Evolutionary conservation across 1,140 invertebrate species (phyloP).

Genomic region (Aradophagus sp.): DNA sequence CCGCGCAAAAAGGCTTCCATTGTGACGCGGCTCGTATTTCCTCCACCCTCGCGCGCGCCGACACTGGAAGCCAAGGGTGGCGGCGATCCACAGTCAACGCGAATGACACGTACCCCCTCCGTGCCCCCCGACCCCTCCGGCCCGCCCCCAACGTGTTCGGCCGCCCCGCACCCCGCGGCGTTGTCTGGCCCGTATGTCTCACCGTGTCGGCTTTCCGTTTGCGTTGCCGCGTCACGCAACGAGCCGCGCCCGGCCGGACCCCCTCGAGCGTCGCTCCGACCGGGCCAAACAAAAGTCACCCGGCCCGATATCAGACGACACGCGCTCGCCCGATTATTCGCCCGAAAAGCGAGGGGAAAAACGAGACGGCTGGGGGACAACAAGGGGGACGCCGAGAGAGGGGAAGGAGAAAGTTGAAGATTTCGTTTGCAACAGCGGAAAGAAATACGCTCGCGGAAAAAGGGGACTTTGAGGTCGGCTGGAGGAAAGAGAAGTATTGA

Average conservation of each 20-base stretch:
- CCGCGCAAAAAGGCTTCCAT: slow-evolving; percentile 60
- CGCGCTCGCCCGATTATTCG: slow-evolving; percentile 11
- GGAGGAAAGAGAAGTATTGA: too few relatives aligned
- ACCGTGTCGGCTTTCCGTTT: slow-evolving; percentile 69
- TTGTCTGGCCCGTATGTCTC: slow-evolving; percentile 57
- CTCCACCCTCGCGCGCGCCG: slow-evolving; percentile 58
- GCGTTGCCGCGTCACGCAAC: slow-evolving; percentile 68
- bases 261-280: slow-evolving; percentile 13
- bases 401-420: too few relatives aligned
- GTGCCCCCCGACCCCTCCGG: neutral
- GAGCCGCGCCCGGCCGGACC: slow-evolving; percentile 59
- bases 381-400: too few relatives aligned
- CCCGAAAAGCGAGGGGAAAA: too few relatives aligned
- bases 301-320: slow-evolving; percentile 22
- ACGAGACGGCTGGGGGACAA: too few relatives aligned
- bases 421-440: too few relatives aligned
- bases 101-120: slow-evolving; percentile 55
- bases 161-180: slow-evolving; percentile 5
- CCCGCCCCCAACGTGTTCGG: too few relatives aligned
- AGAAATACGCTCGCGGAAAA: too few relatives aligned
- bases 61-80: slow-evolving; percentile 64
- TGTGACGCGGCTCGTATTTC: slow-evolving; percentile 65
- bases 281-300: slow-evolving; percentile 30
- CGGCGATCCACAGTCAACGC: slow-evolving; percentile 65
- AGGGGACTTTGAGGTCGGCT: too few relatives aligned